Evolutionary conservation across 2,113 vertebrate species (phyloP).

Genomic region (Micromys minutus): DNA sequence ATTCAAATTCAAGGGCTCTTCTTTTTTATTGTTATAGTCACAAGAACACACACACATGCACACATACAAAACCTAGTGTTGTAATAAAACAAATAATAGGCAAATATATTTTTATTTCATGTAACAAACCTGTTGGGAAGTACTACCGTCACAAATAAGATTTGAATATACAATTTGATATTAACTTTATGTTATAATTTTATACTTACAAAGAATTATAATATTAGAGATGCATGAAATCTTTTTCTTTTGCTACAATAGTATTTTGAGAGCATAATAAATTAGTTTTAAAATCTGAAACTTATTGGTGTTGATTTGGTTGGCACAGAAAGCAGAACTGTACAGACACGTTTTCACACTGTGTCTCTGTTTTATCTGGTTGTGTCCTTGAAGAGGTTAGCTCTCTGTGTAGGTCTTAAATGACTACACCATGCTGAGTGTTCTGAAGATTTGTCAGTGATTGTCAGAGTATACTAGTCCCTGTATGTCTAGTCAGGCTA

Average conservation of each 20-base stretch:
- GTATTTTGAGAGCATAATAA: conserved; percentile 1
- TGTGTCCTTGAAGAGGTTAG: neutral
- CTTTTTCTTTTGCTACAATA: neutral
- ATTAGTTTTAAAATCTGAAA: conserved; percentile 1
- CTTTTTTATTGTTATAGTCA: neutral
- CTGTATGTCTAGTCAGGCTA: conserved; percentile 63
- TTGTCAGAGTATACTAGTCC: conserved; percentile 44
- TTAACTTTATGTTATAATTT: conserved; percentile 9
- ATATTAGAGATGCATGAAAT: neutral
- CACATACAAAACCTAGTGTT: neutral
- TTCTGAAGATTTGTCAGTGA: conserved; percentile 66
- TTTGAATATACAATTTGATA: conserved; percentile 44
- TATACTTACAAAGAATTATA: conserved; percentile 9
- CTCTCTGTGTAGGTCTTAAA: conserved; percentile 27
- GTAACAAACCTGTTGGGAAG: conserved; percentile 10
- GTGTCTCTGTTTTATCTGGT: conserved; percentile 32
- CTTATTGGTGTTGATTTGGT: conserved; percentile 21
- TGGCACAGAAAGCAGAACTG: neutral
- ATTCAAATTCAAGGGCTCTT: neutral
- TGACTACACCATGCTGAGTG: conserved; percentile 40
- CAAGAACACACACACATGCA: neutral
- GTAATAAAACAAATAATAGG: neutral
- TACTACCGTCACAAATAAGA: neutral
- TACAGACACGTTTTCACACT: neutral
- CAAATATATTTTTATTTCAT: neutral